Evolutionary conservation across 2,888 invertebrate genomes (phyloP), one percentile per base, ranked within the genome.

Genomic region (Tineola bisselliella): DNA sequence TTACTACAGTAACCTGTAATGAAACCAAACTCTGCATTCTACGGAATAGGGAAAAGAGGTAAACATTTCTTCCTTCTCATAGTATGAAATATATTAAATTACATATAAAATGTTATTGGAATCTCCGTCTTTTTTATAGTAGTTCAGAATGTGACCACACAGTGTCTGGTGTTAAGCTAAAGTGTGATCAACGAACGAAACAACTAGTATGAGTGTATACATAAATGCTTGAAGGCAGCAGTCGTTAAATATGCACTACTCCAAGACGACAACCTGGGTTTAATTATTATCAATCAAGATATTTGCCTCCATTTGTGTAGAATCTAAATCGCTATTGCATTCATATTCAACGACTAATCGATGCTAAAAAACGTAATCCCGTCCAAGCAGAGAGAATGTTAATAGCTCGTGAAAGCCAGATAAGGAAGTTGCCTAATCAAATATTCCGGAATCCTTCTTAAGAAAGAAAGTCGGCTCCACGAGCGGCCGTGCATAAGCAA

Each of bases 381-480:
- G 68, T 70, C 69, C 70, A 67, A 72, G 63, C 69, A 67, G 65
- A 71, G 66, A 70, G 74, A 77, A 77, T 75, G 73, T 76, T 79
- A 79, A 80, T 79, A 77, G 77, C 70, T 71, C 69, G 73, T 75
- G 72, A 75, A 75, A 79, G 74, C 76, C 79, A 75, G 73, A 79
- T 79, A 79, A 79, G 75, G 76, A 77, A 72, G 73, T 71, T 69
- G 72, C 74, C 76, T 80, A 77, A 82, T 82, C 81, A 80, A 83
- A 82, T 82, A 81, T 81, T 82, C 80, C 70, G 75, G 75, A 73
- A 79, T 77, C 77, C 76, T 74, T 75, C 74, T 76, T 76, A 75
- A 76, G 75, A 76, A 79, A 75, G 73, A 75, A 75, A 71, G 48
- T 52, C 63, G 69, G 70, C 69, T 67, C 67, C 69, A 66, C 68